Conservation (phyloP, 2,797 vertebrate species). For the Bradypus variegatus region DNA sequence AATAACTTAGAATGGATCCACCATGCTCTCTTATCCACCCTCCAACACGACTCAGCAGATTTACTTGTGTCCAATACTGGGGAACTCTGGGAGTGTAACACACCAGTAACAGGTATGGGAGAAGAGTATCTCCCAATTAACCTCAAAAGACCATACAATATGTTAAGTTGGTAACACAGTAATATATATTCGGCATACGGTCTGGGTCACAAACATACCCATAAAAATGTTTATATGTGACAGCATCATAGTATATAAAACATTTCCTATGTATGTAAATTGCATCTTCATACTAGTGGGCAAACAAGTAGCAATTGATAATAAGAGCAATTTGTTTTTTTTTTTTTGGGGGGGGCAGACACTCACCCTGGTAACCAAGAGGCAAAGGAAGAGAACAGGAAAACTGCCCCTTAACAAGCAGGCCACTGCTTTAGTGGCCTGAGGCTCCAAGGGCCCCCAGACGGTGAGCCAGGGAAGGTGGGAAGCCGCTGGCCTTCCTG, state of each 20-base stretch:
- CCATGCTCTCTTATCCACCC: background rate
- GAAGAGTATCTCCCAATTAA: background rate
- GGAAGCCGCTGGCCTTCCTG: background rate
- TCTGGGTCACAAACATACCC: no score
- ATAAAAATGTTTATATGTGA: no score
- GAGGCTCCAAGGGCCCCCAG: background rate
- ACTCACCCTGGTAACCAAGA: background rate
- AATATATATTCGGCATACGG: no score
- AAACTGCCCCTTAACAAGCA: background rate
- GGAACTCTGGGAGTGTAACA: background rate
- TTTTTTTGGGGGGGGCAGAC: no score
- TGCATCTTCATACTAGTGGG: no score
- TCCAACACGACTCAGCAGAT: background rate
- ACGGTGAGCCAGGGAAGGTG: background rate
- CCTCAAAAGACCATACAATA: background rate
- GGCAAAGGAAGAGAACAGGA: background rate
- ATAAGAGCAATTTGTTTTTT: no score
- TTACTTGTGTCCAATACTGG: no score
- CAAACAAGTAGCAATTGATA: no score
- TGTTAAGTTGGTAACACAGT: no score
- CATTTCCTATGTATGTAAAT: no score
- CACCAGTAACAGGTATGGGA: background rate
- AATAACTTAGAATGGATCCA: background rate
- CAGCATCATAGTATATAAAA: no score
- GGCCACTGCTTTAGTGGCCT: background rate